A percentile compares a stretch with the other conserved stretches of the same genome.
phyloP scores from a whole-genome alignment of 2,888 invertebrate genomes.

The Perdita meconis region DNA sequence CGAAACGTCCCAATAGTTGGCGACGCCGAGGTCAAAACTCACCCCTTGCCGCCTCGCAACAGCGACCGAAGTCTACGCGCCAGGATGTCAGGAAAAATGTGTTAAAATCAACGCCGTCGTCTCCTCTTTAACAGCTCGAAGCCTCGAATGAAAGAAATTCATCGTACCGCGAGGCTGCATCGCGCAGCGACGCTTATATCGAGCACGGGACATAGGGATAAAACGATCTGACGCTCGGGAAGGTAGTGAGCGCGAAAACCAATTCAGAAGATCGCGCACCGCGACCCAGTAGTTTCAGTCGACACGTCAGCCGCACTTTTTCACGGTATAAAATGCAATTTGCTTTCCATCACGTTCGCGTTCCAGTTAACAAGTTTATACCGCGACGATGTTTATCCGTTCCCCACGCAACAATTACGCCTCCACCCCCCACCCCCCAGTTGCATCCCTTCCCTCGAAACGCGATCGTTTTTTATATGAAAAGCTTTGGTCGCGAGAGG shows the following conservation, averaged over 20 bases:
- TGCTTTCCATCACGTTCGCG: conserved; percentile 41
- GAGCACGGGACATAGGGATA: background rate
- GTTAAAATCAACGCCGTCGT: too few relatives aligned
- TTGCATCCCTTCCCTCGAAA: background rate
- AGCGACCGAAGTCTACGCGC: too few relatives aligned
- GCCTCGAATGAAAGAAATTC: too few relatives aligned
- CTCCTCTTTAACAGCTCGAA: too few relatives aligned
- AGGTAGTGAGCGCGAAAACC: background rate
- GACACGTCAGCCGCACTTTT: conserved; percentile 13
- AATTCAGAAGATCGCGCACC: conserved; percentile 6
- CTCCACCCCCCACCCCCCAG: too few relatives aligned
- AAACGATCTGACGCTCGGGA: background rate
- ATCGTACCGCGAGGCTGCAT: too few relatives aligned
- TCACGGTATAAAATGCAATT: conserved; percentile 38
- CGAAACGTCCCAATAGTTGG: too few relatives aligned
- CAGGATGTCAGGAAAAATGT: too few relatives aligned
- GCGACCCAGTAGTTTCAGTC: background rate
- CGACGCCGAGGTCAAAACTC: too few relatives aligned
- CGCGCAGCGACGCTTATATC: background rate
- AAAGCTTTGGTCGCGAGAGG: background rate
- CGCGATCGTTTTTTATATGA: background rate
- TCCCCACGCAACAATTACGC: conserved; percentile 38
- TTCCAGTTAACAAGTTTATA: conserved; percentile 41
- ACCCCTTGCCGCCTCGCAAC: too few relatives aligned
- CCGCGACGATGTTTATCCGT: conserved; percentile 35